phyloP scores from a whole-genome alignment of 1,140 invertebrate genomes.

The Gryon sp. region DNA sequence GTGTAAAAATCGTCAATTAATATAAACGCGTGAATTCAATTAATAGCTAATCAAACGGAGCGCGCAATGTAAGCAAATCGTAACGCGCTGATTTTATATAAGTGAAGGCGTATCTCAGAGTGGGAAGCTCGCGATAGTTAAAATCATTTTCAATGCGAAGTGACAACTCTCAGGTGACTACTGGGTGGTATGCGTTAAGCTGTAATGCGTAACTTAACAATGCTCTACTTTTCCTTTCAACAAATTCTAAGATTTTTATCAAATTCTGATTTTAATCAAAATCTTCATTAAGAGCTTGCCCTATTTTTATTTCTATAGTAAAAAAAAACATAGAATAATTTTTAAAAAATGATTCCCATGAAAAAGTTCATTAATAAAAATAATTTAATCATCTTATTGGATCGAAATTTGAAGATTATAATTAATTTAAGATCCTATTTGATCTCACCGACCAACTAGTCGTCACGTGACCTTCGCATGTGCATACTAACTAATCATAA shows the following conservation, averaged over 20 bases:
- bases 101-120: conserved; percentile 22
- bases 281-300: too few species aligned
- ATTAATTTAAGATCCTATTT: not conserved
- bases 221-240: conserved; percentile 26
- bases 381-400: not conserved
- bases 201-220: conserved; percentile 9
- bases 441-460: not conserved
- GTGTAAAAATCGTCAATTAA: not conserved
- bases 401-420: not conserved
- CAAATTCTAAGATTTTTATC: too few species aligned
- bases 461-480: not conserved
- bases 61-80: conserved; percentile 19
- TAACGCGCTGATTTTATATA: conserved; percentile 28
- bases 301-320: conserved; percentile 13
- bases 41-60: conserved; percentile 33
- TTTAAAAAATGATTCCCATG: not conserved
- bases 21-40: conserved; percentile 25
- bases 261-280: too few species aligned
- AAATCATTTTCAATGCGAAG: conserved; percentile 37
- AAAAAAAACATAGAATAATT: not conserved
- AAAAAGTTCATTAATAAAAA: not conserved
- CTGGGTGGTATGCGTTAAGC: conserved; percentile 7
- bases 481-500: not conserved
- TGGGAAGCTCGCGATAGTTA: conserved; percentile 18
- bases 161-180: conserved; percentile 46